Percentiles rank a stretch among this genome's conserved stretches.
Conservation (phyloP, 2,113 vertebrate genomes). For the Gambusia holbrooki region DNA sequence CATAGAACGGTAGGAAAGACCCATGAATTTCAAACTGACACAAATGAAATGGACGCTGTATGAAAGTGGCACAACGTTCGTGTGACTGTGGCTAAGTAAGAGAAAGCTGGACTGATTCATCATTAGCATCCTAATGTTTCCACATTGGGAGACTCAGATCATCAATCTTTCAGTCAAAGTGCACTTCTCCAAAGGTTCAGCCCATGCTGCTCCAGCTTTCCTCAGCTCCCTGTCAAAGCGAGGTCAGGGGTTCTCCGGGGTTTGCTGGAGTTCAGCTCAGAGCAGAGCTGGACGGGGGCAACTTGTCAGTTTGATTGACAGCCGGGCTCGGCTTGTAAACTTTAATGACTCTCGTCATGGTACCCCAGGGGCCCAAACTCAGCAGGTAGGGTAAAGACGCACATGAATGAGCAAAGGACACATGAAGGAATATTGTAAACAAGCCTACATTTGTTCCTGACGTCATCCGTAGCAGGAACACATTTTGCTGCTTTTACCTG, state of each 20-base stretch:
- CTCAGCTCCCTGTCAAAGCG: conserved; percentile 47
- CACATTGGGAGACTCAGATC: conserved; percentile 16
- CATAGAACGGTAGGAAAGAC: background rate
- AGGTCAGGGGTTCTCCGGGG: conserved; percentile 69
- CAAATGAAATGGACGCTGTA: background rate
- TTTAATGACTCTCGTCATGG: conserved; percentile 81
- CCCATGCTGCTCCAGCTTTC: conserved; percentile 28
- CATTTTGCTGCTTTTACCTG: conserved; percentile 25
- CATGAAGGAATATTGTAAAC: conserved; percentile 11
- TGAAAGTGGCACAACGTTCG: conserved; percentile 5
- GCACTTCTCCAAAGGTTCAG: conserved; percentile 27
- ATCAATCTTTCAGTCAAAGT: conserved; percentile 36
- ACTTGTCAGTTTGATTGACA: conserved; percentile 76
- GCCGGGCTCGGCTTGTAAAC: conserved; percentile 77
- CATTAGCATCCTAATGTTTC: conserved; percentile 11
- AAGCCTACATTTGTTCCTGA: conserved; percentile 34
- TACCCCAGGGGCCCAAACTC: conserved; percentile 66
- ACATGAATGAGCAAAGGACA: conserved; percentile 13
- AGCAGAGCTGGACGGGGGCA: conserved; percentile 47
- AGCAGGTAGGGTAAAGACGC: conserved; percentile 66
- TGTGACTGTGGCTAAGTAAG: background rate
- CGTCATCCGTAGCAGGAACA: conserved; percentile 35
- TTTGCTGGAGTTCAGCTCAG: conserved; percentile 56
- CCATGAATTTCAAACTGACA: background rate
- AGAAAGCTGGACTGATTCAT: conserved; percentile 19